These are phyloP conservation scores for Parnassius apollo DNA, from an alignment of 2,888 invertebrate species.

Conservation along the genomic window DNA sequence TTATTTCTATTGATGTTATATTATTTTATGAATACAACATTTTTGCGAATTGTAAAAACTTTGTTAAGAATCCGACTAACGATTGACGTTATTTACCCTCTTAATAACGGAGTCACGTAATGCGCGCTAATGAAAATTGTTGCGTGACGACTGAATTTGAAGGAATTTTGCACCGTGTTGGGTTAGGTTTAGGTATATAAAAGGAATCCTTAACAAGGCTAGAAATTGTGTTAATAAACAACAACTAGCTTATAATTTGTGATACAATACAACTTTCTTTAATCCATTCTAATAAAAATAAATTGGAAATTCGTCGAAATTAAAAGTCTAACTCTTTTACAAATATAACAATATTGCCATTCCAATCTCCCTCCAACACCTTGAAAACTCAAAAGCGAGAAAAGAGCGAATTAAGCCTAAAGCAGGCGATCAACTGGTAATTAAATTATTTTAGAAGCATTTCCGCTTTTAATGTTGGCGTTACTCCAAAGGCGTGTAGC, in stretches of 20 bases:
- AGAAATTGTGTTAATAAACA: slow-evolving; percentile 4
- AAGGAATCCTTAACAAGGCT: slow-evolving; percentile 14
- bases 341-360: no score
- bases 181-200: slow-evolving; percentile 48
- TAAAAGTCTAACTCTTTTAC: no score
- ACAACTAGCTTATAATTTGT: neutral
- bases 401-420: no score
- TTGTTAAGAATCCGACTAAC: slow-evolving; percentile 48
- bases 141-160: slow-evolving; percentile 65
- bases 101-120: slow-evolving; percentile 73
- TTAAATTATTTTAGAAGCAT: no score
- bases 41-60: slow-evolving; percentile 41
- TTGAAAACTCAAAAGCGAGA: no score
- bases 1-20: neutral
- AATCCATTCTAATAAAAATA: no score
- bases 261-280: no score
- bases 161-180: slow-evolving; percentile 60
- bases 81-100: slow-evolving; percentile 44
- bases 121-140: slow-evolving; percentile 73
- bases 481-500: no score
- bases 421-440: no score
- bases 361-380: no score
- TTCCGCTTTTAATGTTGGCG: no score
- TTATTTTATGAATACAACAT: slow-evolving; percentile 13
- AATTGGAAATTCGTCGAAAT: no score